These are phyloP conservation scores for Platycheirus albimanus DNA, from an alignment of 2,888 invertebrate species.

Conservation along the genomic window DNA sequence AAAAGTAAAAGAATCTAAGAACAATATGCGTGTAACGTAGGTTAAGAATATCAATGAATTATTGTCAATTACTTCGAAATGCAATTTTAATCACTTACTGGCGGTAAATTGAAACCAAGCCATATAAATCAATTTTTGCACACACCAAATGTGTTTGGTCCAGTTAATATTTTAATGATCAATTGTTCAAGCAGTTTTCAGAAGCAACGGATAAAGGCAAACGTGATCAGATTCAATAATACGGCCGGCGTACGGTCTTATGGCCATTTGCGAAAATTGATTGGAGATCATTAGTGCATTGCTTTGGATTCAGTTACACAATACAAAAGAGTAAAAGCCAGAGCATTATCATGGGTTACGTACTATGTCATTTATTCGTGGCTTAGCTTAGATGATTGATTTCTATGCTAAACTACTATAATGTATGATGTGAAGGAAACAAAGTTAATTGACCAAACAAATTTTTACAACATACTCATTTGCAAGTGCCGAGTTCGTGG, in stretches of 20 bases:
- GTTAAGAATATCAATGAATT: slow-evolving; percentile 32
- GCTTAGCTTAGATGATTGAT: slow-evolving; percentile 14
- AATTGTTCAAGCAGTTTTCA: slow-evolving; percentile 30
- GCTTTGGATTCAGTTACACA: slow-evolving; percentile 19
- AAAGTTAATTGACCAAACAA: slow-evolving; percentile 19
- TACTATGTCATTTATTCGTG: slow-evolving; percentile 30
- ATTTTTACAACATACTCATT: not conserved
- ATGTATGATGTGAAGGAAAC: slow-evolving; percentile 19
- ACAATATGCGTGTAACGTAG: slow-evolving; percentile 21
- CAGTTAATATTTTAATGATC: slow-evolving; percentile 56
- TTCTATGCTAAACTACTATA: slow-evolving; percentile 12
- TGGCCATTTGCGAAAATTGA: slow-evolving; percentile 50
- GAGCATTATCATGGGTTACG: slow-evolving; percentile 5
- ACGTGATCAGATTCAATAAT: slow-evolving; percentile 19
- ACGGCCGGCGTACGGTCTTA: not conserved
- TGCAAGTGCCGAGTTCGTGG: slow-evolving; percentile 1
- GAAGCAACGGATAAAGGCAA: slow-evolving; percentile 9
- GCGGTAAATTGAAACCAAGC: slow-evolving; percentile 5
- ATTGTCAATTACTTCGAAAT: slow-evolving; percentile 36
- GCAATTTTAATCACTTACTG: slow-evolving; percentile 29
- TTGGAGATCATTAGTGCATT: slow-evolving; percentile 51
- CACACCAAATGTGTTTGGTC: slow-evolving; percentile 30
- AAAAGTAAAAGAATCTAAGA: slow-evolving; percentile 32
- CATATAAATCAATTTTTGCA: slow-evolving; percentile 25
- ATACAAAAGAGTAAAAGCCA: slow-evolving; percentile 22